Percentiles rank a stretch among this genome's conserved stretches.
Conservation (phyloP, 2,797 vertebrate genomes). For the Mormyrus proboscirostris region DNA sequence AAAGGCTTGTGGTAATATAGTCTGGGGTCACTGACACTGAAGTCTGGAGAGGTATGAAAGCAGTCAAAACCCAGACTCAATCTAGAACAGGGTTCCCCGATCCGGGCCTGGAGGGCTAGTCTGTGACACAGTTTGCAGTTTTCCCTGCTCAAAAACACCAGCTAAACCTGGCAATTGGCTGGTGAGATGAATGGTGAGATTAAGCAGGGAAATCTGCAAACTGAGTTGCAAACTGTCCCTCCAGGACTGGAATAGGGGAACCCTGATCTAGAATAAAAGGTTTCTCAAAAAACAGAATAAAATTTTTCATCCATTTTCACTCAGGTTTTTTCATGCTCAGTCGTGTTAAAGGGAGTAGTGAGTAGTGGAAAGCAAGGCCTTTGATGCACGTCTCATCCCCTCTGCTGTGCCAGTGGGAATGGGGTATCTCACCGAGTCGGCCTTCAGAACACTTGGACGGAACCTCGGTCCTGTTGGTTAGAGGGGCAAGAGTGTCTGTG, state of each 20-base stretch:
- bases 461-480: too few species aligned
- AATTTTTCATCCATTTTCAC: not conserved
- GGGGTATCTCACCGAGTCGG: not conserved
- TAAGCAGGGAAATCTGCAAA: not conserved
- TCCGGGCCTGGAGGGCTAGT: not conserved
- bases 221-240: not conserved
- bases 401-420: not conserved
- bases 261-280: not conserved
- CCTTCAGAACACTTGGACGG: too few species aligned
- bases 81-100: not conserved
- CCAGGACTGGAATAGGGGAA: not conserved
- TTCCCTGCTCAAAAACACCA: not conserved
- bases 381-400: not conserved
- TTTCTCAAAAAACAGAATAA: not conserved
- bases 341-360: not conserved
- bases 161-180: not conserved
- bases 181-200: not conserved
- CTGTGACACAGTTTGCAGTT: not conserved
- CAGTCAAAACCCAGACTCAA: not conserved
- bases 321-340: not conserved
- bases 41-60: conserved; percentile 29
- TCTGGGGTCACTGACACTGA: not conserved
- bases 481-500: too few species aligned
- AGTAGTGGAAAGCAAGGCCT: not conserved
- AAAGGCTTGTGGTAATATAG: conserved; percentile 15